These are phyloP conservation scores for Sciurus carolinensis DNA, from an alignment of 2,797 vertebrate species.

Conservation along the genomic window DNA sequence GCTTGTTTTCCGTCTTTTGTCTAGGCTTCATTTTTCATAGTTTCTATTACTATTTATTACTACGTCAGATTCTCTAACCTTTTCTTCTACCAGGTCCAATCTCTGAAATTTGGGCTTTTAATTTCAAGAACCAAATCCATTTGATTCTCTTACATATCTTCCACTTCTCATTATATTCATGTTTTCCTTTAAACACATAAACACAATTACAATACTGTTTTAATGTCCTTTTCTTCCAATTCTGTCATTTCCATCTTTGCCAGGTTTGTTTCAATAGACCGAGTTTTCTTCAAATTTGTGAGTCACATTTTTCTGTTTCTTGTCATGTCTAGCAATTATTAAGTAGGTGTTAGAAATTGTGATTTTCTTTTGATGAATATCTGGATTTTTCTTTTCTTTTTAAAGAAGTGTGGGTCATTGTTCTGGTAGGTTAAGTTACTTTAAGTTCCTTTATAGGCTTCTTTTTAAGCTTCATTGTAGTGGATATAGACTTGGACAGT, in stretches of 20 bases:
- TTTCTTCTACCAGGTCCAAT: background rate
- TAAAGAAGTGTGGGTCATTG: background rate
- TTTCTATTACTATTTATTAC: no score
- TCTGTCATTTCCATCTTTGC: background rate
- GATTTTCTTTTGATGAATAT: background rate
- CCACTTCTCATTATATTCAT: no score
- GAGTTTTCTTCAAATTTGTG: slow-evolving; percentile 1
- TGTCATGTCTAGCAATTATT: background rate
- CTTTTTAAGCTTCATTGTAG: background rate
- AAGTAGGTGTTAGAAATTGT: background rate
- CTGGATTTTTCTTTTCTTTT: background rate
- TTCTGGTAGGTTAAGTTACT: background rate
- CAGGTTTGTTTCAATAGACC: background rate
- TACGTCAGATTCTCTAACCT: background rate
- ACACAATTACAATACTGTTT: background rate
- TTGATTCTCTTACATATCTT: no score
- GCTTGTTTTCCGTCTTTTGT: no score
- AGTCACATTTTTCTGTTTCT: background rate
- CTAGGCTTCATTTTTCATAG: no score
- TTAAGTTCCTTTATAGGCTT: background rate
- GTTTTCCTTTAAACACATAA: no score
- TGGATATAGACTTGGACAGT: background rate
- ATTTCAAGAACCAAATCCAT: background rate
- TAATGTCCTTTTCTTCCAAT: background rate
- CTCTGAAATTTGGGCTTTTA: background rate